Conservation (phyloP, 2,888 invertebrate species). For the Dynastes hyllus region DNA sequence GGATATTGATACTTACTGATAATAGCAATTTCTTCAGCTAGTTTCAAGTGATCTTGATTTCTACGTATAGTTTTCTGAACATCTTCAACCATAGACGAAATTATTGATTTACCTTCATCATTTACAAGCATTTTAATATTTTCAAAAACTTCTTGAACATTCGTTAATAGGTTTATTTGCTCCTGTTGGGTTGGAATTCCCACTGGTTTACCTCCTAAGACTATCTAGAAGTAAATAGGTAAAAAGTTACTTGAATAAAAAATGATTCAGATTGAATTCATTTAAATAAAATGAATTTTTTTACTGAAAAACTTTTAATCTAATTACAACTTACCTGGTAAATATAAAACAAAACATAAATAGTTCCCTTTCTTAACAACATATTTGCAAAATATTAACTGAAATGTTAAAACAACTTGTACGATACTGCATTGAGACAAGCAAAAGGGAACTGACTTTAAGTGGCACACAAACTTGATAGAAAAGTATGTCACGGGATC, state of each 20-base stretch:
- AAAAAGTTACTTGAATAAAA: too few relatives aligned
- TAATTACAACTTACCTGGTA: neutral
- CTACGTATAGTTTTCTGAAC: constrained; percentile 59
- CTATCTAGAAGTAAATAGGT: neutral
- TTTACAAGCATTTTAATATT: constrained; percentile 60
- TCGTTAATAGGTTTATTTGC: constrained; percentile 63
- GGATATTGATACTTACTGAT: constrained; percentile 61
- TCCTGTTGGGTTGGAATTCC: constrained; percentile 64
- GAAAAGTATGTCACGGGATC: too few relatives aligned
- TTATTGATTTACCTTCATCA: constrained; percentile 61
- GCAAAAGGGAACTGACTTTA: too few relatives aligned
- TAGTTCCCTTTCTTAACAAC: neutral
- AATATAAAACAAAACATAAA: neutral
- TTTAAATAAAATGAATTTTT: too few relatives aligned
- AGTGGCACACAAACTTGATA: too few relatives aligned
- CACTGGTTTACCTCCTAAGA: constrained; percentile 11
- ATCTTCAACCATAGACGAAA: constrained; percentile 61
- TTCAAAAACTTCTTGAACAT: constrained; percentile 65
- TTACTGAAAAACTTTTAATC: neutral
- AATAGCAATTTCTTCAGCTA: constrained; percentile 62
- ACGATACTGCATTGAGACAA: too few relatives aligned
- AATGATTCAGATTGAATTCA: too few relatives aligned
- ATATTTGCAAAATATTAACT: neutral
- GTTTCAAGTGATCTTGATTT: constrained; percentile 59
- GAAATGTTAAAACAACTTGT: too few relatives aligned